Percentiles rank a stretch among this genome's conserved stretches.
Conservation (phyloP, 2,797 vertebrate species). For the Periparus ater region DNA sequence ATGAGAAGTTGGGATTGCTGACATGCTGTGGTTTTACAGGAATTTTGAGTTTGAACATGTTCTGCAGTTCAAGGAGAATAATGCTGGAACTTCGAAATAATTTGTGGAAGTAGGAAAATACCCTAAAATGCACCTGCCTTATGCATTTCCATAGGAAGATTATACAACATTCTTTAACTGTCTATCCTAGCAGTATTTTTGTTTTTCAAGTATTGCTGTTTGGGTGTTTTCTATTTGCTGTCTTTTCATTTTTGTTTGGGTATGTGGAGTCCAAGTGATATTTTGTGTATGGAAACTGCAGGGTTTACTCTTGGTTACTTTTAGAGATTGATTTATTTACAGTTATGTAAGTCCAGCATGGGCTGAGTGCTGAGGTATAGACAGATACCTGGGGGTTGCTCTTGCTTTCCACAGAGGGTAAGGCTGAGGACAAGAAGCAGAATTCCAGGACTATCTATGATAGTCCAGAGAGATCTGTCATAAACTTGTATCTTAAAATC, state of each 20-base stretch:
- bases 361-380: background rate
- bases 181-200: background rate
- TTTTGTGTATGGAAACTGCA: background rate
- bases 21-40: background rate
- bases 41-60: background rate
- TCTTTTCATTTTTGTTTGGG: background rate
- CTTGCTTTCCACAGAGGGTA: background rate
- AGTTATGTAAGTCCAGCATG: background rate
- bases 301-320: background rate
- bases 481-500: background rate
- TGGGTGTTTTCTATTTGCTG: background rate
- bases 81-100: background rate
- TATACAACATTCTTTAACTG: background rate
- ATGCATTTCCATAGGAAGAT: background rate
- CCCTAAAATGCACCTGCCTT: background rate
- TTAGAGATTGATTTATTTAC: background rate
- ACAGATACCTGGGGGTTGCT: background rate
- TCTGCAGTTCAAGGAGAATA: background rate
- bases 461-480: background rate
- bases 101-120: background rate
- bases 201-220: background rate
- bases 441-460: background rate
- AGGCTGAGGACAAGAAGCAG: background rate
- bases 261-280: background rate
- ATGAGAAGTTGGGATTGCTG: background rate